Base-by-base conservation (phyloP, 64 coral and sea anemone genomes). In the Trachythela sp. region DNA sequence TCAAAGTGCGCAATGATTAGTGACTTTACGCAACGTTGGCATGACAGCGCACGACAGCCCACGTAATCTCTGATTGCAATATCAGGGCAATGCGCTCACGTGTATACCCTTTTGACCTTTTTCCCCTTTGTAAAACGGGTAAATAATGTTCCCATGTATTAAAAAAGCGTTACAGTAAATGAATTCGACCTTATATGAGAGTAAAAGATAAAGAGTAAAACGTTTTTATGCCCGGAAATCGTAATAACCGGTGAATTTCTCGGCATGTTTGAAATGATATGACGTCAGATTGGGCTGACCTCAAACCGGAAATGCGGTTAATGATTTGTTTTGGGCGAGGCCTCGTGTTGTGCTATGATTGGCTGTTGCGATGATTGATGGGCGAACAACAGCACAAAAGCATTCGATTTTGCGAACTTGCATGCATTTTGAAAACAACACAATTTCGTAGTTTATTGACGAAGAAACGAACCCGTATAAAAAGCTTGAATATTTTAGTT, bases 271-370 rank as follows among this genome's bases (percentile, higher is more conserved):
- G 56, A 20, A 26, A 24, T 64, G 20, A 8, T n/a, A 27, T 64
- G 56, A 64, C 56, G 56, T 64, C 56, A 18, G 20, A 26, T 4
- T 6, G 0, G 71, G 75, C 33, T 37, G 75, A 80, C 75, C 32
- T 36, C 32, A 80, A 80, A 80, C 8, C 75, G 75, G 75, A 80
- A 80, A 80, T 80, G 75, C 17, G 15, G 75, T 80, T 17, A 80
- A 88, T 86, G 93, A 94, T 97, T 94, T 94, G 91, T 90, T 99
- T 94, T 90, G 85, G 54, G 86, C 75, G 85, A 87, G 86, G 91
- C 58, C 40, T 80, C 38, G 87, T 84, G 31, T 36, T 86, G 86
- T 48, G 20, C 42, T 87, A 24, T 95, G 96, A 99, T 99, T 99
- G 96, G 96, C 58, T 88, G 86, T 56, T 48, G 84, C 45, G 68